Evolutionary conservation across 2,888 invertebrate species (phyloP).

Genomic region (Phalera bucephala): DNA sequence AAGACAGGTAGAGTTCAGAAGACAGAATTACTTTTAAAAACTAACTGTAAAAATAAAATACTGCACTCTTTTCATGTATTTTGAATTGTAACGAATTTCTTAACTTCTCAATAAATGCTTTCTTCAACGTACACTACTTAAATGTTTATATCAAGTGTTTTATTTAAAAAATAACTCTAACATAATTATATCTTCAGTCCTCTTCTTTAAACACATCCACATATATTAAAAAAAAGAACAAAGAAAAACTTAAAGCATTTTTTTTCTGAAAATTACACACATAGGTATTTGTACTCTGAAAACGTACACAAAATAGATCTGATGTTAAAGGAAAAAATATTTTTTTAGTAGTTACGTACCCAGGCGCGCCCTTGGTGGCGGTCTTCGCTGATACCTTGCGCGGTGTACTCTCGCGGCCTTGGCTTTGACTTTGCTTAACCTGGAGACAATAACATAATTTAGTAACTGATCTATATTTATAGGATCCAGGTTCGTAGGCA

Average conservation of each 20-base stretch:
- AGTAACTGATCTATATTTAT: background rate
- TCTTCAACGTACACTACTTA: too few relatives aligned
- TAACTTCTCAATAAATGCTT: too few relatives aligned
- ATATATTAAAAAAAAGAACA: background rate
- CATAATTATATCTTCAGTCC: too few relatives aligned
- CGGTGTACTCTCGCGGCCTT: slow-evolving; percentile 76
- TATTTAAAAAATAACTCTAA: too few relatives aligned
- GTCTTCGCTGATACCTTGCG: slow-evolving; percentile 86
- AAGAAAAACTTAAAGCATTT: too few relatives aligned
- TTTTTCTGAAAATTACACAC: background rate
- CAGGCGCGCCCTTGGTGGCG: slow-evolving; percentile 75
- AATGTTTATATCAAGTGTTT: too few relatives aligned
- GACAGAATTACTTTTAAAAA: too few relatives aligned
- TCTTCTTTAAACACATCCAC: background rate
- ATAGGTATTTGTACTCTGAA: slow-evolving; percentile 21
- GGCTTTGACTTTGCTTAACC: slow-evolving; percentile 74
- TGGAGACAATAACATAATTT: slow-evolving; percentile 64
- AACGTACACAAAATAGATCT: slow-evolving; percentile 3
- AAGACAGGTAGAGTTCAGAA: background rate
- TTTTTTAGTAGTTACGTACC: slow-evolving; percentile 60
- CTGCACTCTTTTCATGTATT: too few relatives aligned
- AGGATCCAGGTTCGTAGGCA: background rate
- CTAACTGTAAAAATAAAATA: background rate
- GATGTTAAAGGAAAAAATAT: too few relatives aligned
- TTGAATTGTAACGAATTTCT: too few relatives aligned